These are phyloP conservation scores for Plebejus melissa DNA, from an alignment of 2,888 invertebrate species.

Conservation along the genomic window DNA sequence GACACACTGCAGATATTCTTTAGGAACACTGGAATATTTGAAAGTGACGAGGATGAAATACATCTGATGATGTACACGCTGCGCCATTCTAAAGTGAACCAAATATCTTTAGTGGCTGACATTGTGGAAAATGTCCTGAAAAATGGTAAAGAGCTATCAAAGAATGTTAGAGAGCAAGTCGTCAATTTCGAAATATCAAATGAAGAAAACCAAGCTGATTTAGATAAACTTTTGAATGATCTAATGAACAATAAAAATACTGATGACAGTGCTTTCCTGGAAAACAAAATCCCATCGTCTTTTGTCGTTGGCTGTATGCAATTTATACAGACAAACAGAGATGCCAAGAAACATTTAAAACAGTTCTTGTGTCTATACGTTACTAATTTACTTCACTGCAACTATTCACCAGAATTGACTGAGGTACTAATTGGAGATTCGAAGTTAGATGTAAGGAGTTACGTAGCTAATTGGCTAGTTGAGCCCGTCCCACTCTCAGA, in stretches of 20 bases:
- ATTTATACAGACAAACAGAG: conserved; percentile 55
- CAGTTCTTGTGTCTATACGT: conserved; percentile 63
- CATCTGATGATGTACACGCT: conserved; percentile 81
- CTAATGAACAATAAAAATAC: conserved; percentile 57
- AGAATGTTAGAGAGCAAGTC: conserved; percentile 57
- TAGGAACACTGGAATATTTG: conserved; percentile 81
- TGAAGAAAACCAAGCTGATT: conserved; percentile 50
- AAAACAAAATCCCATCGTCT: conserved; percentile 63
- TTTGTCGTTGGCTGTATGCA: conserved; percentile 68
- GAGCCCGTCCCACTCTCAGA: conserved; percentile 54
- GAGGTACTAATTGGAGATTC: conserved; percentile 70
- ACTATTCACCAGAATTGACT: conserved; percentile 74
- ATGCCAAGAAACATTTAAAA: conserved; percentile 58
- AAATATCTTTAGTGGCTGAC: conserved; percentile 56
- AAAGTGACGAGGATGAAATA: conserved; percentile 81
- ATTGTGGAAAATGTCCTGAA: conserved; percentile 59
- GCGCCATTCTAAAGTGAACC: conserved; percentile 56
- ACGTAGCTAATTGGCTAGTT: conserved; percentile 73
- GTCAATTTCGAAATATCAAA: conserved; percentile 61
- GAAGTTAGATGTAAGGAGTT: conserved; percentile 65
- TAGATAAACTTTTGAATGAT: conserved; percentile 63
- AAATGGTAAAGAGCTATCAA: conserved; percentile 54
- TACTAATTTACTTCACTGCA: conserved; percentile 80
- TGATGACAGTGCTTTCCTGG: conserved; percentile 57
- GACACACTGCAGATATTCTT: conserved; percentile 78